Conservation (phyloP, 2,113 vertebrate genomes). For the Zingel zingel region DNA sequence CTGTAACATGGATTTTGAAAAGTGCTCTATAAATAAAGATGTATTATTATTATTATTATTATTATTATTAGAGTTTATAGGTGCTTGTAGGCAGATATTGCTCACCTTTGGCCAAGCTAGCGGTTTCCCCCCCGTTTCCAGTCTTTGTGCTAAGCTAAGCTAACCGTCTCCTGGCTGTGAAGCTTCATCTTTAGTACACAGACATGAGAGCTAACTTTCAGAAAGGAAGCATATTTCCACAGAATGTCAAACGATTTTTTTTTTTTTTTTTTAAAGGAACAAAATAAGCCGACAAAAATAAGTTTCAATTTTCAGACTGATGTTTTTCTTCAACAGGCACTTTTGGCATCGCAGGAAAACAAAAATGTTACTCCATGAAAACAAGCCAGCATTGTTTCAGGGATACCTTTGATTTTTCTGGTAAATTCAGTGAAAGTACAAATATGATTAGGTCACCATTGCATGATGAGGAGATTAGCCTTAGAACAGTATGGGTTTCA, state of each 20-base stretch:
- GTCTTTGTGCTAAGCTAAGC: background rate
- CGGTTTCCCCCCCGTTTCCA: background rate
- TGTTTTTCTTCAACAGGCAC: too few species aligned
- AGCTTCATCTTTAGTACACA: too few species aligned
- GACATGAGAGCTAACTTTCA: background rate
- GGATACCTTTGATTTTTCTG: background rate
- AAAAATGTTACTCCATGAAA: background rate
- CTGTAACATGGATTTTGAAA: too few species aligned
- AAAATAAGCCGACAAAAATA: background rate
- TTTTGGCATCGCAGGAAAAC: background rate
- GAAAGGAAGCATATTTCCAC: background rate
- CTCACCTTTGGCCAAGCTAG: background rate
- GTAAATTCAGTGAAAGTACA: background rate
- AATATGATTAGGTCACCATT: background rate
- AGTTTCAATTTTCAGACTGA: background rate
- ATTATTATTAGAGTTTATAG: background rate
- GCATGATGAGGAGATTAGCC: background rate
- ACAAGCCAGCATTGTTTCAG: background rate
- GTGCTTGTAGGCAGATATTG: background rate
- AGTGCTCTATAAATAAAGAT: too few species aligned
- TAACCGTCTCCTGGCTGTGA: background rate
- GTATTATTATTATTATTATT: too few species aligned
- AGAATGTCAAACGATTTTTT: too few species aligned
- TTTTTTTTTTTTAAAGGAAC: background rate
- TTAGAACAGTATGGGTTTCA: background rate